Conservation (phyloP, 2,888 invertebrate genomes). For the Shargacucullia verbasci region DNA sequence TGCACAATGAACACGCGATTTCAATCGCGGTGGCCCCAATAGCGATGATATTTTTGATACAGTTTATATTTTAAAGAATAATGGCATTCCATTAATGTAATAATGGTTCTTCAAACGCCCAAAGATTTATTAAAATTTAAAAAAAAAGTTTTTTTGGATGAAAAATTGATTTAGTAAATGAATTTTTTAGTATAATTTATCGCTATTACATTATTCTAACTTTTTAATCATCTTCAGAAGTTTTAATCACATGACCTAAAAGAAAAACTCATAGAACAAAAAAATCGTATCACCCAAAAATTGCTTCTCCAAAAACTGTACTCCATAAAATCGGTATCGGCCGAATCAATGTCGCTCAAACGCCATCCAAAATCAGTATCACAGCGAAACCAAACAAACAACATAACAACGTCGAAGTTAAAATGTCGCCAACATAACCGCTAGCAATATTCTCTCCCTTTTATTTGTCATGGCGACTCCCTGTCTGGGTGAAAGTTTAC, state of each 20-base stretch:
- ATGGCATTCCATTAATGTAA: no score
- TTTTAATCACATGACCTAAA: no score
- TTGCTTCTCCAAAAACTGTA: neutral
- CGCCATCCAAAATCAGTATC: neutral
- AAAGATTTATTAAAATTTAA: no score
- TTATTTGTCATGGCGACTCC: conserved; percentile 41
- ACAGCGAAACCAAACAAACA: conserved; percentile 28
- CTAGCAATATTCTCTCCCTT: conserved; percentile 20
- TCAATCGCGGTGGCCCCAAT: neutral
- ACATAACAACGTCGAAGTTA: conserved; percentile 39
- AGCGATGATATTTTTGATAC: neutral
- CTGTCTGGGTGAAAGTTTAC: conserved; percentile 29
- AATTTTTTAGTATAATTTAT: no score
- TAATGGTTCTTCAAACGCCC: no score
- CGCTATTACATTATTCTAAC: no score
- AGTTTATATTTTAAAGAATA: neutral
- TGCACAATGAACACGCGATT: conserved; percentile 21
- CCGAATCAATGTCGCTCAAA: neutral
- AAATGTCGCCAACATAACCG: conserved; percentile 48
- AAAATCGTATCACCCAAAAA: neutral
- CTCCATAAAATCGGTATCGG: neutral
- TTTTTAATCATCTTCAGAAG: no score
- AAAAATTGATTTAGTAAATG: no score
- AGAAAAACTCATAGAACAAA: neutral
- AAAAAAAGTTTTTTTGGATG: no score